Percentiles rank a stretch among this genome's conserved stretches.
Evolutionary conservation across 2,888 invertebrate genomes (phyloP).

Genomic region (Tenodera sinensis): DNA sequence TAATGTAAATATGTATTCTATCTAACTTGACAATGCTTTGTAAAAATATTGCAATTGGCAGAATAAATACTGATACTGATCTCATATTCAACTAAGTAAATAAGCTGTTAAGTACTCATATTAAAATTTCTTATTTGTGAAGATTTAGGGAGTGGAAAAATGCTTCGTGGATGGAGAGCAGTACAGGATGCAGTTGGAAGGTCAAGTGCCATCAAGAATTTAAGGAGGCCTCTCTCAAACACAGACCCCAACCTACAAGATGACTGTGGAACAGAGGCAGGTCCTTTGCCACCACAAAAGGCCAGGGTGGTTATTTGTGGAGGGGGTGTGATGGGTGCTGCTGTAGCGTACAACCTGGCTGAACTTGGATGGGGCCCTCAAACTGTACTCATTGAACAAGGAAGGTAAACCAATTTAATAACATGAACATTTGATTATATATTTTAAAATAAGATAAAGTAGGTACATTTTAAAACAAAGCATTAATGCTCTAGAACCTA

Average conservation of each 20-base stretch:
- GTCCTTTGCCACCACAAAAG: slow-evolving; percentile 45
- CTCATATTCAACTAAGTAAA: no score
- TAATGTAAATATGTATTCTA: no score
- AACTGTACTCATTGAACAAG: slow-evolving; percentile 81
- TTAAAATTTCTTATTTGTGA: no score
- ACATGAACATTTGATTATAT: no score
- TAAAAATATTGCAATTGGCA: no score
- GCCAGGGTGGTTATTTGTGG: slow-evolving; percentile 84
- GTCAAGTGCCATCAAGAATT: not conserved
- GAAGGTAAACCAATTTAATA: slow-evolving; percentile 54
- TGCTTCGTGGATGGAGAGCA: not conserved
- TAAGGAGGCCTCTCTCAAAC: not conserved
- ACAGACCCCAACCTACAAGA: not conserved
- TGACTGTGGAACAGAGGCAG: not conserved
- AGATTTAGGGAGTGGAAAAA: not conserved
- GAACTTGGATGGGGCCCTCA: slow-evolving; percentile 76
- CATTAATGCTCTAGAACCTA: no score
- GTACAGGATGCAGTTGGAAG: not conserved
- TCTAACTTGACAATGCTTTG: no score
- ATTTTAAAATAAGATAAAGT: no score
- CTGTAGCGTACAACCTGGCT: slow-evolving; percentile 87
- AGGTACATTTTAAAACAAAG: no score
- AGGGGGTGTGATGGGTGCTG: slow-evolving; percentile 87
- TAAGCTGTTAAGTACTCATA: no score
- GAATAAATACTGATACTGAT: no score